These are phyloP conservation scores for Bombyx mandarina DNA, from an alignment of 1,140 invertebrate genomes.

Conservation along the genomic window DNA sequence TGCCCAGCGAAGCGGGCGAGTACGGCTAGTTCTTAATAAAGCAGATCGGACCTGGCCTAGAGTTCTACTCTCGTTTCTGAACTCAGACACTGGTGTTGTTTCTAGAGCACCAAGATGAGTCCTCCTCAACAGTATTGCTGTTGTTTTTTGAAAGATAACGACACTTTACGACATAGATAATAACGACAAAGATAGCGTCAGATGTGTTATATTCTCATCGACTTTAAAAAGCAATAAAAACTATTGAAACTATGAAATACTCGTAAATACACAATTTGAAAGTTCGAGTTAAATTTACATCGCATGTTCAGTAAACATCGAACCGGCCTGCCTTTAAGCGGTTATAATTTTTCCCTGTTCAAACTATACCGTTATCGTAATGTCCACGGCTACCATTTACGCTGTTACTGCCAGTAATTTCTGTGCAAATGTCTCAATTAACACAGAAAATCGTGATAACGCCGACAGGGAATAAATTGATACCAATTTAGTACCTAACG, in stretches of 20 bases:
- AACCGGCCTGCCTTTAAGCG: slow-evolving; percentile 7
- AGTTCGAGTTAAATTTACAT: neutral
- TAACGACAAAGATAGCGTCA: too few species aligned
- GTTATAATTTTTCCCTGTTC: slow-evolving; percentile 17
- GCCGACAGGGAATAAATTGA: slow-evolving; percentile 52
- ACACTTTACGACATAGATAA: too few species aligned
- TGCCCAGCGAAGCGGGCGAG: too few species aligned
- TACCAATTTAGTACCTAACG: slow-evolving; percentile 42
- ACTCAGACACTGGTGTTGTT: too few species aligned
- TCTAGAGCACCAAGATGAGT: too few species aligned
- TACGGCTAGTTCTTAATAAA: too few species aligned
- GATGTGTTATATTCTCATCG: too few species aligned
- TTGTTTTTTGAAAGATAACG: neutral
- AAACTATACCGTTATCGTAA: slow-evolving; percentile 20
- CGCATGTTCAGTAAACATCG: slow-evolving; percentile 14
- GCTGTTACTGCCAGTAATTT: slow-evolving; percentile 41
- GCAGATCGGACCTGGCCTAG: too few species aligned
- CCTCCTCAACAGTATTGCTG: neutral
- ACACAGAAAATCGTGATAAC: slow-evolving; percentile 55
- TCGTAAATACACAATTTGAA: too few species aligned
- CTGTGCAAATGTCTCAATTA: slow-evolving; percentile 64
- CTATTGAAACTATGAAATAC: too few species aligned
- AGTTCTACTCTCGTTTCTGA: too few species aligned
- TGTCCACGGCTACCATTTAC: slow-evolving; percentile 26
- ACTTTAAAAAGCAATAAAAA: too few species aligned